Base-by-base conservation (phyloP, 2,888 invertebrate genomes). In the Thymelicus lineola region DNA sequence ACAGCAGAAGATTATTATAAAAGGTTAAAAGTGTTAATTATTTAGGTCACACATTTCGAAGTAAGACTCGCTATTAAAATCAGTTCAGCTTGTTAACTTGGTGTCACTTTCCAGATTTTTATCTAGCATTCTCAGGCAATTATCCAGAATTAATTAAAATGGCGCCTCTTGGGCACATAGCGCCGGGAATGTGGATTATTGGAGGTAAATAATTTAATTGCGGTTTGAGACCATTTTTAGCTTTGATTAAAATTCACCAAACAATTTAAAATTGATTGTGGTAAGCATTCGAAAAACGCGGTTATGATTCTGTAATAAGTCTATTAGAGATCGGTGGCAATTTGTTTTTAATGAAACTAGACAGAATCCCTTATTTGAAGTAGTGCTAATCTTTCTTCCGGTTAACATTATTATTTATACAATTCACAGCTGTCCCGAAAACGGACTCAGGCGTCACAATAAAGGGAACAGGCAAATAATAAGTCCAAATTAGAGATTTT, bases 51-150 rank as follows among this genome's bases (percentile, higher is more conserved):
- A 50, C 20, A 45, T 17, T 50, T 50, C 15, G 9, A 46, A 46
- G 42, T 42, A 12, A 42, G 4, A 10, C 10, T 17, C 45, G 53
- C 28, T 12, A 53, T 64, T 53, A 64, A 59, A 68, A 66, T 64
- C 70, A 59, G 48, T 71, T 64, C 61, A 65, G 67, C 67, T 66
- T 74, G 71, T 74, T 73, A 73, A 73, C 71, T 68, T 66, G 71
- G 71, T 75, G 77, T 76, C 75, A 76, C 75, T 78, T 75, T 73
- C 75, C 72, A 71, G 70, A 72, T 75, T 73, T 69, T 70, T 67
- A 71, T 74, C 67, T 71, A 66, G 72, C 71, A 69, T 73, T 72
- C 71, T 73, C 71, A 71, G 70, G 71, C 69, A 68, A 74, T 70
- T 70, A 72, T 55, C 61, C 58, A 72, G 72, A 66, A 73, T 74